phyloP scores from a whole-genome alignment of 2,113 vertebrate genomes.

The Percopsis transmontana region DNA sequence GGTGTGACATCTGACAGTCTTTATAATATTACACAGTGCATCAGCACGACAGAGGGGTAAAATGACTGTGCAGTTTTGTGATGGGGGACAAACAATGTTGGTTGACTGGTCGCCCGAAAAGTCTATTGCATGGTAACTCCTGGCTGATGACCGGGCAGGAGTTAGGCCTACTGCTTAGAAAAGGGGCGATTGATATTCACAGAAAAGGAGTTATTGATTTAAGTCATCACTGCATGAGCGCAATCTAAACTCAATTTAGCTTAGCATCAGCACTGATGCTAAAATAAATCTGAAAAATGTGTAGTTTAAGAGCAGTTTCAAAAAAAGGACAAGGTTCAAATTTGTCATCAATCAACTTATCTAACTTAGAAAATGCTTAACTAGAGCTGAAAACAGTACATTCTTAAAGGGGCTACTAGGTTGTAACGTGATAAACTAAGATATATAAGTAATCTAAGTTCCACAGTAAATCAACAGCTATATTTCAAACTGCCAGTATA shows the following conservation, averaged over 20 bases:
- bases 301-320: neutral
- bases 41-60: slow-evolving; percentile 18
- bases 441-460: too few species aligned
- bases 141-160: slow-evolving; percentile 5
- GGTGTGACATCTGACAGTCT: slow-evolving; percentile 55
- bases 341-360: slow-evolving; percentile 33
- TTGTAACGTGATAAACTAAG: too few species aligned
- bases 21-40: slow-evolving; percentile 46
- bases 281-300: neutral
- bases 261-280: neutral
- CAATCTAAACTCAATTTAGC: neutral
- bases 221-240: neutral
- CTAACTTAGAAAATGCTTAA: slow-evolving; percentile 25
- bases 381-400: slow-evolving; percentile 2
- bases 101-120: slow-evolving; percentile 2
- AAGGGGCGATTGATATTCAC: neutral
- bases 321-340: slow-evolving; percentile 6
- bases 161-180: neutral
- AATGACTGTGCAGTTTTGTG: slow-evolving; percentile 7
- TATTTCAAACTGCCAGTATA: too few species aligned
- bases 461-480: too few species aligned
- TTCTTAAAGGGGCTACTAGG: neutral
- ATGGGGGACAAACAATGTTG: slow-evolving; percentile 15
- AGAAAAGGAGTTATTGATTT: neutral
- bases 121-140: slow-evolving; percentile 6